These are phyloP conservation scores for Reticulitermes lucifugus DNA, from an alignment of 2,888 invertebrate species.

Conservation along the genomic window DNA sequence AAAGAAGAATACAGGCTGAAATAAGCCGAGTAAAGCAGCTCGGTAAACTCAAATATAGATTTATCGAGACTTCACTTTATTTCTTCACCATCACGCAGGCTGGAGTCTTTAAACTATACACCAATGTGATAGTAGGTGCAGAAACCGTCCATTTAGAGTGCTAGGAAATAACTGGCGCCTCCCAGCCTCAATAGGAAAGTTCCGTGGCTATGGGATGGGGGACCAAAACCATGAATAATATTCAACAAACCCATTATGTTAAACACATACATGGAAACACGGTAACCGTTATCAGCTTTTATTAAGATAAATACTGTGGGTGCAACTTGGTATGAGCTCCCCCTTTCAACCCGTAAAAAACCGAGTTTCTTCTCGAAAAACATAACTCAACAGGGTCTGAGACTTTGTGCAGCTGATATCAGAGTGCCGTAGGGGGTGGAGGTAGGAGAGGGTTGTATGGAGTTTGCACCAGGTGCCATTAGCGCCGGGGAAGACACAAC, in stretches of 20 bases:
- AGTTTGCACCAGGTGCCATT: conserved; percentile 10
- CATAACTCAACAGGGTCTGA: background rate
- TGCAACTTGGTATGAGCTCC: background rate
- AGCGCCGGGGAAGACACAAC: conserved; percentile 10
- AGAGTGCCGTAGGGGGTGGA: background rate
- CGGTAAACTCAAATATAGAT: background rate
- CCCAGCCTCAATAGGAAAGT: background rate
- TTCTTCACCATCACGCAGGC: background rate
- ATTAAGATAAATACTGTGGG: conserved; percentile 1
- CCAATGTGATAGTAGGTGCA: background rate
- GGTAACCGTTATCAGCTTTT: conserved; percentile 13
- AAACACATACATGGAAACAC: conserved; percentile 21
- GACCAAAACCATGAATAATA: conserved; percentile 9
- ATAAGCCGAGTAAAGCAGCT: background rate
- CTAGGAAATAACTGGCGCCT: background rate
- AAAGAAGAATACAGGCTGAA: no score
- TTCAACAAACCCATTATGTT: conserved; percentile 21
- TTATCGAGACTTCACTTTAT: background rate
- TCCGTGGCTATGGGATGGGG: background rate
- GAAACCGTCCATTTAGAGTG: background rate
- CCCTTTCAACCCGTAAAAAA: background rate
- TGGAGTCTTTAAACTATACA: background rate
- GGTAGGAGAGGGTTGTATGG: background rate
- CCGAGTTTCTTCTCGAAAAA: background rate
- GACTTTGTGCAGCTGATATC: background rate